Evolutionary conservation across 2,113 vertebrate species (phyloP).

Genomic region (Grammomys surdaster): DNA sequence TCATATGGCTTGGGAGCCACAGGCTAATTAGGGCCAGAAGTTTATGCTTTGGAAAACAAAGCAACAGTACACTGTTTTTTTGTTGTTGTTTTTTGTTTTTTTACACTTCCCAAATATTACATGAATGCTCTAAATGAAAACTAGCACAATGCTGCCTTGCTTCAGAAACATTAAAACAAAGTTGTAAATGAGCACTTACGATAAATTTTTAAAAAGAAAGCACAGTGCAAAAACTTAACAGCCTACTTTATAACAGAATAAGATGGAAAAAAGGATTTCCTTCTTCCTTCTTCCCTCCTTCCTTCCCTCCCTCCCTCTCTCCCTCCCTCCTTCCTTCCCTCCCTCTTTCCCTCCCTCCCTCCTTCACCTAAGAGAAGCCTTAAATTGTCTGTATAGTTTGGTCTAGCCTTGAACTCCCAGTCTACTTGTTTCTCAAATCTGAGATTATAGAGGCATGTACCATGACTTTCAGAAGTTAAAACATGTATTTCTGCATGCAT

Average conservation of each 20-base stretch:
- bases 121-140: not conserved
- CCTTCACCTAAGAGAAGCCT: not conserved
- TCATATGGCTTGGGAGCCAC: not conserved
- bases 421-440: not conserved
- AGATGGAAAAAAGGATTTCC: not conserved
- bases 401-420: not conserved
- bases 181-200: not conserved
- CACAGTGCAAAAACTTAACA: not conserved
- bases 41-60: conserved; percentile 2
- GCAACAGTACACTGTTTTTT: not conserved
- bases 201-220: not conserved
- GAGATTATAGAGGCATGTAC: not conserved
- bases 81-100: not conserved
- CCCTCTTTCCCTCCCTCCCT: no score
- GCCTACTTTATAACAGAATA: not conserved
- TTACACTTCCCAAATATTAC: not conserved
- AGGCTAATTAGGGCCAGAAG: not conserved
- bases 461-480: not conserved
- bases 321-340: no score
- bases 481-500: not conserved
- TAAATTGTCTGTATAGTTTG: not conserved
- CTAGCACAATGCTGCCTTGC: not conserved
- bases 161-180: not conserved
- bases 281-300: not conserved
- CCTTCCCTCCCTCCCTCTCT: not conserved